A percentile compares a stretch with the other conserved stretches of the same genome.
These are phyloP conservation scores for Petrophora chlorosata DNA, from an alignment of 2,888 invertebrate species.

Conservation along the genomic window DNA sequence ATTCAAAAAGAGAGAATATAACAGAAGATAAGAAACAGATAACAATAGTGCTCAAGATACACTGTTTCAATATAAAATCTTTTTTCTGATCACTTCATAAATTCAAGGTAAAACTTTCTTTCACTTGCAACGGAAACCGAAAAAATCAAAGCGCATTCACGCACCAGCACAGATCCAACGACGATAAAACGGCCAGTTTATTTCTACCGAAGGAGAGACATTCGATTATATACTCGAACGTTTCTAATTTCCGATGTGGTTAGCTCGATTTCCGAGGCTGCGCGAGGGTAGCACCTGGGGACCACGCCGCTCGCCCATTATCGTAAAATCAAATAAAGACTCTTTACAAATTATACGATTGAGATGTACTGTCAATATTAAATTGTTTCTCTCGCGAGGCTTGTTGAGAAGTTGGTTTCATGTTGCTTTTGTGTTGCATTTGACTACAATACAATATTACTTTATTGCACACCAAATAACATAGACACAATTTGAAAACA, in stretches of 20 bases:
- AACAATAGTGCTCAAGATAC: no score
- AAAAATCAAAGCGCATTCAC: constrained; percentile 44
- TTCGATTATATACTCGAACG: constrained; percentile 81
- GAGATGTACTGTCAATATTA: constrained; percentile 56
- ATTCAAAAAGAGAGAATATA: no score
- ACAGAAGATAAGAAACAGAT: no score
- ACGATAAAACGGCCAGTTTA: constrained; percentile 62
- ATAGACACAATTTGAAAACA: no score
- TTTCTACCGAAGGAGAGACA: constrained; percentile 68
- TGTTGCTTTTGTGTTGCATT: background rate
- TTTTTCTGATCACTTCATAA: background rate
- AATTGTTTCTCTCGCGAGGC: constrained; percentile 17
- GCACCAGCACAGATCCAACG: constrained; percentile 45
- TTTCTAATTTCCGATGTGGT: constrained; percentile 83
- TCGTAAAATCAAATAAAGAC: constrained; percentile 75
- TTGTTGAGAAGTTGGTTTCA: constrained; percentile 7
- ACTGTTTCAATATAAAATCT: background rate
- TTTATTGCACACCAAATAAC: no score
- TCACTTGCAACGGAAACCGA: constrained; percentile 16
- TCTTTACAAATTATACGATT: constrained; percentile 66
- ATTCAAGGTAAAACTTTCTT: background rate
- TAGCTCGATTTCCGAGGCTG: constrained; percentile 81
- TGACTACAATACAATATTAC: no score
- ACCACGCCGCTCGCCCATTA: constrained; percentile 65
- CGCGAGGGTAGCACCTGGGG: constrained; percentile 69